Evolutionary conservation across 2,113 vertebrate species (phyloP).

Genomic region (Boulengeromyrus knoepffleri): DNA sequence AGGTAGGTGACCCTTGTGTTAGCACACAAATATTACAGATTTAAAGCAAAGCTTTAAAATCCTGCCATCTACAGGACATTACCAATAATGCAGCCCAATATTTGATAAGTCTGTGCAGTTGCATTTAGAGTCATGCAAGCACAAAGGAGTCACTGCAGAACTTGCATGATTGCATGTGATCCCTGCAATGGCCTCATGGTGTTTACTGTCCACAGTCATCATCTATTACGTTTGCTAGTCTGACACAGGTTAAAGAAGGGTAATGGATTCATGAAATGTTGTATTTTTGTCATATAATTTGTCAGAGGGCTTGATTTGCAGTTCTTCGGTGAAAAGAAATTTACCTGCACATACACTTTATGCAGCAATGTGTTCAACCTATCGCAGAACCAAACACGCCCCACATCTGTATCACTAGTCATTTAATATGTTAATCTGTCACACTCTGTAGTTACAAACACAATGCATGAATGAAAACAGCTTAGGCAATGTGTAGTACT

Average conservation of each 20-base stretch:
- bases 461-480: neutral
- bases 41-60: neutral
- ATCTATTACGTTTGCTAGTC: neutral
- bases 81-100: neutral
- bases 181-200: neutral
- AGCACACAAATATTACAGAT: neutral
- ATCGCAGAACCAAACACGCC: neutral
- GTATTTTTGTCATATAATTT: neutral
- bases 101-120: neutral
- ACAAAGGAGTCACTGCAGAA: neutral
- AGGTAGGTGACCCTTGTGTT: neutral
- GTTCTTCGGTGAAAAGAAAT: neutral
- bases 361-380: neutral
- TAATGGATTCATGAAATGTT: neutral
- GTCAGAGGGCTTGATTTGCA: neutral
- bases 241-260: neutral
- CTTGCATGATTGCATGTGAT: neutral
- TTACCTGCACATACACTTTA: neutral
- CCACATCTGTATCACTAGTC: neutral
- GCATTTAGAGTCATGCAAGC: neutral
- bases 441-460: neutral
- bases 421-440: neutral
- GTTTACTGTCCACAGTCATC: neutral
- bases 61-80: neutral
- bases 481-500: neutral